A percentile compares a stretch with the other conserved stretches of the same genome.
Conservation (phyloP, 2,888 invertebrate species). For the Salticus scenicus region DNA sequence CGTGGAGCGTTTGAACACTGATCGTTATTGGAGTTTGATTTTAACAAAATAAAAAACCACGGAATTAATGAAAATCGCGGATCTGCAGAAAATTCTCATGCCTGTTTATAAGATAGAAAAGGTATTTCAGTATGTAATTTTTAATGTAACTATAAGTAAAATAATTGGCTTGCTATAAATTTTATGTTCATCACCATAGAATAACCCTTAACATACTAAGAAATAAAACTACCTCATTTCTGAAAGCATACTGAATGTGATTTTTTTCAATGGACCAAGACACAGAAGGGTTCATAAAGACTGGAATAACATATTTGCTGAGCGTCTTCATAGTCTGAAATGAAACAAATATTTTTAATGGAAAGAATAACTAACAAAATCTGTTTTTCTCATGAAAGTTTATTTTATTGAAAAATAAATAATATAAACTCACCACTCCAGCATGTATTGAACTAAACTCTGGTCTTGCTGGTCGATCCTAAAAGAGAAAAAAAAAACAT, state of each 20-base stretch:
- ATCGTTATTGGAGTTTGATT: no score
- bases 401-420: background rate
- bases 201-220: no score
- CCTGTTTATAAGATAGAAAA: no score
- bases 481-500: slow-evolving; percentile 2
- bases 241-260: slow-evolving; percentile 86
- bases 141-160: no score
- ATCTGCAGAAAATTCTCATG: no score
- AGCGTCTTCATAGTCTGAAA: slow-evolving; percentile 74
- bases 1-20: no score
- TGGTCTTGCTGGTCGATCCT: slow-evolving; percentile 26
- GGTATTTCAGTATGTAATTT: no score
- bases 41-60: no score
- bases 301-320: slow-evolving; percentile 80
- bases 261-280: slow-evolving; percentile 91
- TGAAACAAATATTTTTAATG: background rate
- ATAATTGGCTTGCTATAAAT: no score
- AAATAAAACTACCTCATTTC: slow-evolving; percentile 79
- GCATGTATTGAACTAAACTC: slow-evolving; percentile 55
- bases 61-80: no score
- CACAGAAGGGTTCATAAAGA: slow-evolving; percentile 86
- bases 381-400: background rate
- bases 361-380: no score
- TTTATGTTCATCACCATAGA: no score
- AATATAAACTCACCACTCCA: slow-evolving; percentile 39